phyloP scores from a whole-genome alignment of 35 echinoderm and acorn worm species.

The Acanthaster planci region DNA sequence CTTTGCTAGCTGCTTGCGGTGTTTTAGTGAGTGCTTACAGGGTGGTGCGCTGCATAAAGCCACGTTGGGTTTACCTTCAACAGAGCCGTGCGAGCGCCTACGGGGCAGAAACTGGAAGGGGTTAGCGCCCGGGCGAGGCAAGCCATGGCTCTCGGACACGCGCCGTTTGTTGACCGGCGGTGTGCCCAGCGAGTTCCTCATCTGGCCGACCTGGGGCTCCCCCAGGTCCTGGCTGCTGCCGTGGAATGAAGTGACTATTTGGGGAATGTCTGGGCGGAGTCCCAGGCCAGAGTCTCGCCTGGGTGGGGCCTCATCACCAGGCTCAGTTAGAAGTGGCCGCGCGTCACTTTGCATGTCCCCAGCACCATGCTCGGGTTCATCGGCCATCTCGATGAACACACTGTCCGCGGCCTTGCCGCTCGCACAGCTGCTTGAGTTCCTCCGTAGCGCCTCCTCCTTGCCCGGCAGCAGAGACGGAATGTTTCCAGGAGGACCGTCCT shows the following conservation, averaged over 20 bases:
- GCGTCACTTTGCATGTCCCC: background rate
- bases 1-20: conserved; percentile 5
- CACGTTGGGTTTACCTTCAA: conserved; percentile 6
- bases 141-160: background rate
- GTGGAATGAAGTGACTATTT: conserved; percentile 23
- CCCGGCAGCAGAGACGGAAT: background rate
- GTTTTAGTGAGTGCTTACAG: conserved; percentile 14
- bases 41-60: conserved; percentile 3
- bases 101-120: conserved; percentile 11
- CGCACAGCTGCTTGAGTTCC: background rate
- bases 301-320: background rate
- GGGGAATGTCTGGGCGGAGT: conserved; percentile 33
- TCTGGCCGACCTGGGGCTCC: background rate
- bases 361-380: background rate
- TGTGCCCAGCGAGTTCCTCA: background rate
- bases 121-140: conserved; percentile 6
- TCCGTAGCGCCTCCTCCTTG: conserved; percentile 8
- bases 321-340: conserved; percentile 10
- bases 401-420: conserved; percentile 26
- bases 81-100: background rate
- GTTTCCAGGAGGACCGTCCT: conserved; percentile 10
- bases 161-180: background rate
- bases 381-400: conserved; percentile 12
- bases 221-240: conserved; percentile 15
- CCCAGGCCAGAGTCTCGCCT: background rate